phyloP scores from a whole-genome alignment of 2,797 vertebrate genomes.

The Euthynnus affinis region DNA sequence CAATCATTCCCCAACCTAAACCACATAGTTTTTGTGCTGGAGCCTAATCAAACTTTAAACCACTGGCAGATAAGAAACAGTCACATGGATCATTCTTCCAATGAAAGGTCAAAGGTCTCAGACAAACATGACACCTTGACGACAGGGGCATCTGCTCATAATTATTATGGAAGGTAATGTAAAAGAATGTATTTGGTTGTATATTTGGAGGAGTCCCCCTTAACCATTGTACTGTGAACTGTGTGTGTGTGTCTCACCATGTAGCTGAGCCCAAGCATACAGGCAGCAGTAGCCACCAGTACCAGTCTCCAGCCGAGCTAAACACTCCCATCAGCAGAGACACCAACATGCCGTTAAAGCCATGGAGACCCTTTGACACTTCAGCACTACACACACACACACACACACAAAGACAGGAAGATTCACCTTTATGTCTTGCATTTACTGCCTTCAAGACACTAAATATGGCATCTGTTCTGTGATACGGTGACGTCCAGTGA shows the following conservation, averaged over 20 bases:
- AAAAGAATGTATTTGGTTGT: neutral
- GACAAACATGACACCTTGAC: too few relatives aligned
- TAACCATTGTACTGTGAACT: neutral
- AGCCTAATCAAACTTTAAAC: too few relatives aligned
- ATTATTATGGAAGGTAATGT: neutral
- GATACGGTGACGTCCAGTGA: neutral
- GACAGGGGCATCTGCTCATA: too few relatives aligned
- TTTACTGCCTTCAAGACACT: neutral
- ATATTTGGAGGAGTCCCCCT: neutral
- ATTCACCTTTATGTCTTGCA: neutral
- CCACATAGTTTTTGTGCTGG: too few relatives aligned
- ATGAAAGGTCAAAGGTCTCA: too few relatives aligned
- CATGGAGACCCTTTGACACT: conserved; percentile 77
- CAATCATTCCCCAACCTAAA: too few relatives aligned
- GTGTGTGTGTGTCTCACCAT: conserved; percentile 68
- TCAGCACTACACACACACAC: conserved; percentile 70
- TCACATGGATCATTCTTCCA: too few relatives aligned
- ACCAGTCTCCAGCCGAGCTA: conserved; percentile 85
- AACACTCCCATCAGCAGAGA: conserved; percentile 84
- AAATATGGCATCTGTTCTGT: neutral
- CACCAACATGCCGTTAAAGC: conserved; percentile 86
- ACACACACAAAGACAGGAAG: conserved; percentile 20
- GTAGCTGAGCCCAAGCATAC: conserved; percentile 77
- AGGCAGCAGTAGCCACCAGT: conserved; percentile 85
- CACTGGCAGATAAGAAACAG: too few relatives aligned